Evolutionary conservation across 2,888 invertebrate species (phyloP).

Genomic region (Nemapogon koenigi): DNA sequence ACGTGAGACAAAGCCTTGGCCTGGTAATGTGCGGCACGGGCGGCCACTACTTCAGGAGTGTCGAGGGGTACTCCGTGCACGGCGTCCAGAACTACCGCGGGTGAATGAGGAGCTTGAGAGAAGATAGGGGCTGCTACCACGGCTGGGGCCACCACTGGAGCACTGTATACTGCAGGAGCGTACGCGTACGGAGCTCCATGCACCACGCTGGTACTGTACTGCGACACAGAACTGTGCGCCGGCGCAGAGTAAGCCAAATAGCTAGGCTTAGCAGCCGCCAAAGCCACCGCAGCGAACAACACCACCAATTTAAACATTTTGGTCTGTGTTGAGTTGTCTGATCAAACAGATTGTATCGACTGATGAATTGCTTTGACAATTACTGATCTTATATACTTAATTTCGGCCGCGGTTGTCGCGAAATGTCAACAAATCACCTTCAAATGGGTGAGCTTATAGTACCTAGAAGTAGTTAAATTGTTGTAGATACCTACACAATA

Average conservation of each 20-base stretch:
- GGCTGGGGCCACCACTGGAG: slow-evolving; percentile 21
- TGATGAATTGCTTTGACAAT: slow-evolving; percentile 32
- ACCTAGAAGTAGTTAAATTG: slow-evolving; percentile 12
- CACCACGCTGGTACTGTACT: slow-evolving; percentile 30
- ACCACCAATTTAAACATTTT: slow-evolving; percentile 64
- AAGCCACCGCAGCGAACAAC: slow-evolving; percentile 65
- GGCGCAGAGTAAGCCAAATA: slow-evolving; percentile 32
- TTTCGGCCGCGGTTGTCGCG: slow-evolving; percentile 20
- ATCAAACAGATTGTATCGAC: slow-evolving; percentile 39
- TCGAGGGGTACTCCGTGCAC: slow-evolving; percentile 52
- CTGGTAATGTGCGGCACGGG: slow-evolving; percentile 49
- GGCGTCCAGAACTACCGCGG: slow-evolving; percentile 49
- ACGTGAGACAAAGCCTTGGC: slow-evolving; percentile 44
- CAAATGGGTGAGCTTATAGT: slow-evolving; percentile 25
- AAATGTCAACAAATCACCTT: slow-evolving; percentile 45
- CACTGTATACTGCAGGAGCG: slow-evolving; percentile 21
- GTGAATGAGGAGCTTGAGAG: slow-evolving; percentile 42
- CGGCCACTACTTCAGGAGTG: slow-evolving; percentile 56
- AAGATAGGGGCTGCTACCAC: slow-evolving; percentile 11
- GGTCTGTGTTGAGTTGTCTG: slow-evolving; percentile 48
- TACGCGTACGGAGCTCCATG: slow-evolving; percentile 23
- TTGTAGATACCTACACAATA: slow-evolving; percentile 18
- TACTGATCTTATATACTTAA: slow-evolving; percentile 43
- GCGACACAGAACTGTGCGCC: slow-evolving; percentile 27
- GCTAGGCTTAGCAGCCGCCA: slow-evolving; percentile 62